Base-by-base conservation (phyloP, 1,140 invertebrate species). In the Cydia strobilella region DNA sequence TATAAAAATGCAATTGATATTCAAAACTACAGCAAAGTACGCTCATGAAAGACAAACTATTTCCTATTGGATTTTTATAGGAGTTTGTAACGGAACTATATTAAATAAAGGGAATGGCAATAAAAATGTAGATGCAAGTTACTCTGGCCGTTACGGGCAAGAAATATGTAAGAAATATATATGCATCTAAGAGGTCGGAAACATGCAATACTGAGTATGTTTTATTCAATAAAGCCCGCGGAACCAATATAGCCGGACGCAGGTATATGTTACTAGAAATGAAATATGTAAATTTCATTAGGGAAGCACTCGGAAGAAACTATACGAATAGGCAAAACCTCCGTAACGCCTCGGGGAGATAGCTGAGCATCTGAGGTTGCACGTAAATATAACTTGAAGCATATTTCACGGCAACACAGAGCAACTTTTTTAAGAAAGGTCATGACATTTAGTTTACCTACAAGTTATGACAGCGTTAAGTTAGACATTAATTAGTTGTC, bases 161-260 rank as follows among this genome's bases (percentile, higher is more conserved):
- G 75, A 82, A 77, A 80, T 82, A 84, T 82, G 81, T 86, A 83
- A 81, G 84, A 85, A 86, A 84, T 87, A 88, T 88, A 84, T 87
- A 88, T 88, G 85, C 84, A 87, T 81, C 83, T 78, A 39, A 74
- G 76, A 25, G 45, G 81, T 84, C 80, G 77, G 81, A 80, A 86
- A 87, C 80, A 83, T 84, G 82, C 80, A 84, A 86, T 84, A 86
- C 86, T 87, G 85, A 79, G 77, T 76, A 87, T 89, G 86, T 86
- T 84, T 90, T 87, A 90, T 90, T 87, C 88, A 90, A 75, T 25
- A 72, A 74, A 82, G 79, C 66, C 76, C 76, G 79, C 77, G 79
- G 80, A 86, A 84, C 86, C 82, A 86, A 85, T 85, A 84, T 81
- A 81, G 62, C 76, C 66, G 51, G 72, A 65, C 73, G 69, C 76